Percentiles rank a stretch among this genome's conserved stretches.
Evolutionary conservation across 2,113 vertebrate species (phyloP).

Genomic region (Cichladusa arquata): DNA sequence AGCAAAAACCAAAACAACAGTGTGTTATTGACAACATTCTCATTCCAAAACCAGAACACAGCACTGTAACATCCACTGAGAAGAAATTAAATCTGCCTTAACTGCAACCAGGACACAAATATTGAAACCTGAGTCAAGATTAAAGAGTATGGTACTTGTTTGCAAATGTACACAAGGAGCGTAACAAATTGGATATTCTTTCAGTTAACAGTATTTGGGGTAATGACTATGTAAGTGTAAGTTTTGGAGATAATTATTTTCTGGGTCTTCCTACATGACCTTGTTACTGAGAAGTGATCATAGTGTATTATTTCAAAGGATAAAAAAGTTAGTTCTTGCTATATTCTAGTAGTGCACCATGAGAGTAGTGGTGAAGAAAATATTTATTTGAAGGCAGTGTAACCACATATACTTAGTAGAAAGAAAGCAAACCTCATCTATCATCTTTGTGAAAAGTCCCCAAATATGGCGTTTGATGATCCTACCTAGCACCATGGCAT

Average conservation of each 20-base stretch:
- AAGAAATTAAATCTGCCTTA: background rate
- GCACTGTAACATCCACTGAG: no score
- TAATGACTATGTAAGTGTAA: background rate
- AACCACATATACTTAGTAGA: slow-evolving; percentile 29
- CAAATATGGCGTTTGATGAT: background rate
- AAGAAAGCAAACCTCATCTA: slow-evolving; percentile 60
- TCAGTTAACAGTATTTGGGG: background rate
- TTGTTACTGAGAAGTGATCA: background rate
- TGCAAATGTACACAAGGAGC: background rate
- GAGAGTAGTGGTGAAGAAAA: background rate
- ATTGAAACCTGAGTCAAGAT: background rate
- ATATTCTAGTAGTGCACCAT: background rate
- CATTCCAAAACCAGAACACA: background rate
- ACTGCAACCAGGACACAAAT: background rate
- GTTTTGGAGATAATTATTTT: background rate
- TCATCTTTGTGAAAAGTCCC: slow-evolving; percentile 52
- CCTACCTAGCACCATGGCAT: background rate
- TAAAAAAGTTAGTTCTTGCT: background rate
- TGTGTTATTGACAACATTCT: background rate
- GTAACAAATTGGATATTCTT: background rate
- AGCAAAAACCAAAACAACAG: no score
- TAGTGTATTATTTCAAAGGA: background rate
- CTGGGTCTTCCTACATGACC: background rate
- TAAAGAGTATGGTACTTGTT: background rate
- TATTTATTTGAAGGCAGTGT: slow-evolving; percentile 15